Percentiles rank a stretch among this genome's conserved stretches.
phyloP scores from a whole-genome alignment of 2,113 vertebrate genomes.

The Rhinopithecus roxellana region DNA sequence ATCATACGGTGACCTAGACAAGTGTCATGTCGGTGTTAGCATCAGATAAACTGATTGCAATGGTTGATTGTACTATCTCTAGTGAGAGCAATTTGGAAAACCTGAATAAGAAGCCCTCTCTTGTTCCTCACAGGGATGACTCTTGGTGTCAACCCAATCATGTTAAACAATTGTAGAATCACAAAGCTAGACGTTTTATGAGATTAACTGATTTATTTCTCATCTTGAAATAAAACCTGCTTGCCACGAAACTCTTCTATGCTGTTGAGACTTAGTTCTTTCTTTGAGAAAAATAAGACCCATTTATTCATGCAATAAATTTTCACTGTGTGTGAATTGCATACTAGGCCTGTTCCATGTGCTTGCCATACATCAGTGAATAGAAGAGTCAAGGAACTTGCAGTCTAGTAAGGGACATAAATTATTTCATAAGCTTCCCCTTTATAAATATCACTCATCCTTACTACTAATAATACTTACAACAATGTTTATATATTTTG shows the following conservation, averaged over 20 bases:
- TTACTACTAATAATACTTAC: background rate
- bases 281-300: slow-evolving; percentile 44
- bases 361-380: background rate
- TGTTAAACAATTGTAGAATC: background rate
- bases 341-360: background rate
- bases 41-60: background rate
- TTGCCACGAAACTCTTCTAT: background rate
- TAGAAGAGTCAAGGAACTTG: background rate
- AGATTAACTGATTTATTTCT: background rate
- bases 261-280: background rate
- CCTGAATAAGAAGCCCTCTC: slow-evolving; percentile 7
- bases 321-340: background rate
- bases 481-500: background rate
- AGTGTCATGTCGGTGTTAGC: background rate
- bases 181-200: slow-evolving; percentile 23
- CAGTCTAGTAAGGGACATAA: background rate
- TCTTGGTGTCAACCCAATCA: background rate
- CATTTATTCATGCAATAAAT: background rate
- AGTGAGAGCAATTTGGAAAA: background rate
- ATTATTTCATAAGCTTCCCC: background rate
- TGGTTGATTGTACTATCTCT: background rate
- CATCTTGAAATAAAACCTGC: background rate
- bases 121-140: background rate
- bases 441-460: background rate
- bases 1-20: background rate